phyloP scores from a whole-genome alignment of 2,888 invertebrate genomes.

The Mimachlamys varia region DNA sequence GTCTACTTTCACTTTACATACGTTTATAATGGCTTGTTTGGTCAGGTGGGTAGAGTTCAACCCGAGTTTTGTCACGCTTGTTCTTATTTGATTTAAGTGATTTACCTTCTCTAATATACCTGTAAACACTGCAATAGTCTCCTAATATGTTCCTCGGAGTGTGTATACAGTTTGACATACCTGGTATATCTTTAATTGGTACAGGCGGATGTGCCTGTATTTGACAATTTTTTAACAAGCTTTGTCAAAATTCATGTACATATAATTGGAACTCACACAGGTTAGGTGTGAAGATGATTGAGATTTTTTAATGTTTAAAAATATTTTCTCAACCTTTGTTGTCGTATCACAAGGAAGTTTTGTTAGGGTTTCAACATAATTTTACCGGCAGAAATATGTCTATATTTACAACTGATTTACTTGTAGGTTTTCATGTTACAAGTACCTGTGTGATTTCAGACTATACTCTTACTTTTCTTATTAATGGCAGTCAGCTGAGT shows the following conservation, averaged over 20 bases:
- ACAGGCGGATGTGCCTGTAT: neutral
- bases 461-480: neutral
- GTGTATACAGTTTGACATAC: neutral
- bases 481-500: neutral
- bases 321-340: too few relatives aligned
- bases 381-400: neutral
- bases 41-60: neutral
- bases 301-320: neutral
- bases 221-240: neutral
- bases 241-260: neutral
- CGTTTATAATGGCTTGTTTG: neutral
- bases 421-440: neutral
- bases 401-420: too few relatives aligned
- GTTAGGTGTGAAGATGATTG: neutral
- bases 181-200: neutral
- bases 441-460: neutral
- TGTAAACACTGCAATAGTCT: neutral
- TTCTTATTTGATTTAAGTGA: neutral
- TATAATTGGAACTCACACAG: neutral
- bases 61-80: constrained; percentile 1
- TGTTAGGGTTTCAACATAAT: neutral
- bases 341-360: neutral
- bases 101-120: neutral
- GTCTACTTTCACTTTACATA: constrained; percentile 6
- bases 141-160: neutral